Conservation (phyloP, 1,140 invertebrate genomes). For the Drosophila ficusphila region DNA sequence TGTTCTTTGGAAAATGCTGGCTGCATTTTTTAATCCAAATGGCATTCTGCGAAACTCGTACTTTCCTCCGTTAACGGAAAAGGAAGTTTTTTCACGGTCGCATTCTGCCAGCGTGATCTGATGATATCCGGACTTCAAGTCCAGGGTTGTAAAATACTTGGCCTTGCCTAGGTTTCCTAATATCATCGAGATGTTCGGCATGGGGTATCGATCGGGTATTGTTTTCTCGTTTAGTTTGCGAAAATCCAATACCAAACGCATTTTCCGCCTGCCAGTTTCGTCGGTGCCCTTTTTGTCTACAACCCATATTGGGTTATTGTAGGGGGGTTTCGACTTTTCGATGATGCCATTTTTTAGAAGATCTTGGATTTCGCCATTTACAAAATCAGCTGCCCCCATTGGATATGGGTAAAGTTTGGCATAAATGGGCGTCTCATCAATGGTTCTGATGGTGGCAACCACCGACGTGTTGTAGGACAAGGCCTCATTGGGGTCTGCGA, state of each 20-base stretch:
- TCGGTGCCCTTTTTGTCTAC: neutral
- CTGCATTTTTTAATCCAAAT: constrained; percentile 18
- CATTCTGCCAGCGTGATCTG: too few species aligned
- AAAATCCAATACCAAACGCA: neutral
- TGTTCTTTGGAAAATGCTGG: too few species aligned
- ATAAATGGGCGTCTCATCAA: constrained; percentile 37
- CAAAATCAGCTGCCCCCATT: constrained; percentile 37
- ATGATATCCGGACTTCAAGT: too few species aligned
- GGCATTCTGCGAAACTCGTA: constrained; percentile 17
- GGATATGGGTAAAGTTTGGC: too few species aligned
- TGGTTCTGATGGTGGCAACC: constrained; percentile 35
- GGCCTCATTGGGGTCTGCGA: too few species aligned
- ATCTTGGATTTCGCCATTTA: constrained; percentile 40
- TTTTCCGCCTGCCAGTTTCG: constrained; percentile 1
- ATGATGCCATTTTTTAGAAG: constrained; percentile 43
- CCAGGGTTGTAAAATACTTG: too few species aligned
- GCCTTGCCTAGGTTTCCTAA: too few species aligned
- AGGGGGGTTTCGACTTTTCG: constrained; percentile 9
- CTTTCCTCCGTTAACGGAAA: constrained; percentile 9
- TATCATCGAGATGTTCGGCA: too few species aligned
- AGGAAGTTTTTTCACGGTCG: too few species aligned
- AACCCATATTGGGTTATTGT: too few species aligned
- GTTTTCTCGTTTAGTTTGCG: too few species aligned
- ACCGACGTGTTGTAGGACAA: constrained; percentile 6
- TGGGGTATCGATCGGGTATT: too few species aligned